Conservation (phyloP, 2,888 invertebrate genomes). For the Griposia aprilina region DNA sequence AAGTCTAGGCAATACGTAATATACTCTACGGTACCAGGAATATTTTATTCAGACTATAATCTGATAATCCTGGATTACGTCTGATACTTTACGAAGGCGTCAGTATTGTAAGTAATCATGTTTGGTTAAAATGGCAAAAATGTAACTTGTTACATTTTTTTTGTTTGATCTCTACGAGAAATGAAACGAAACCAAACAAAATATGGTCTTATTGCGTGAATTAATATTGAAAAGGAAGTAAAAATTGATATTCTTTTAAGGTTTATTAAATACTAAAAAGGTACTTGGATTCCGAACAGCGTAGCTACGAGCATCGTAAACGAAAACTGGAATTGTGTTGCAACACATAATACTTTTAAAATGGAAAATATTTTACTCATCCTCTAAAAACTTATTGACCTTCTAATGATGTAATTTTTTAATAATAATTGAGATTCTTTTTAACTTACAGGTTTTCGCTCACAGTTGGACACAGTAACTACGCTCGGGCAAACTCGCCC, state of each 20-base stretch:
- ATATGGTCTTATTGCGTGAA: background rate
- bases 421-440: no score
- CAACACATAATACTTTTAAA: no score
- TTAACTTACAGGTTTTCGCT: no score
- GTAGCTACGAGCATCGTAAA: no score
- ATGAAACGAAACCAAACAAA: background rate
- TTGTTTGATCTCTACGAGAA: background rate
- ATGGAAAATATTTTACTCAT: no score
- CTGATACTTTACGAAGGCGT: constrained; percentile 11
- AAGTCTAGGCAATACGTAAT: constrained; percentile 25
- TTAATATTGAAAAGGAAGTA: background rate
- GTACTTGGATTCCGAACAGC: no score
- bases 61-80: constrained; percentile 26
- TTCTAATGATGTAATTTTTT: no score
- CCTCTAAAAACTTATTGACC: no score
- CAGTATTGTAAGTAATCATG: constrained; percentile 30
- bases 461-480: no score
- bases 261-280: no score
- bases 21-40: background rate
- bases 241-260: background rate
- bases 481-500: no score
- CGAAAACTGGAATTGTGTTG: no score
- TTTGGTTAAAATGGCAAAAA: constrained; percentile 13
- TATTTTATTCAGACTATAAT: constrained; percentile 42
- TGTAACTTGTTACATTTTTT: background rate